Conservation (phyloP, 2,888 invertebrate species). For the Euclidia mi region DNA sequence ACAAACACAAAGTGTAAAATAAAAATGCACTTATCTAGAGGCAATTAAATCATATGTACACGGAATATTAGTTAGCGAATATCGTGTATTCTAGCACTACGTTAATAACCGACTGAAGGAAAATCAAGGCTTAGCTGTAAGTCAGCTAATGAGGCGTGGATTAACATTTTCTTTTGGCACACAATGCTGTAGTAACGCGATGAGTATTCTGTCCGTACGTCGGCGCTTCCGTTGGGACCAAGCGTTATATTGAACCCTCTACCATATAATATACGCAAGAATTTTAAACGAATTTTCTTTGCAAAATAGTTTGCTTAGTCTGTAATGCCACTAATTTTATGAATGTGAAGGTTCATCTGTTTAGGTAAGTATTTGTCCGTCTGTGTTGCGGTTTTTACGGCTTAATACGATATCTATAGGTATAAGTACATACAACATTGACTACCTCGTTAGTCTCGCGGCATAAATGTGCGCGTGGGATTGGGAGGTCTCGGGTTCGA, state of each 20-base stretch:
- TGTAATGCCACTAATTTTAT: too few species aligned
- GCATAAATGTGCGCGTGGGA: too few species aligned
- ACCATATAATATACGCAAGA: constrained; percentile 21
- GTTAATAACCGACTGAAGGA: constrained; percentile 83
- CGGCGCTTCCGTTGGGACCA: constrained; percentile 76
- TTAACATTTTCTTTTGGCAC: constrained; percentile 88
- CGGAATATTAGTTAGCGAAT: constrained; percentile 31
- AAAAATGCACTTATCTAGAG: constrained; percentile 18
- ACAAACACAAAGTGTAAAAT: constrained; percentile 18
- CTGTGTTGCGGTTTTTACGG: too few species aligned
- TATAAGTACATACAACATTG: too few species aligned
- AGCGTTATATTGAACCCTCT: constrained; percentile 62
- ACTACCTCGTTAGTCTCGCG: too few species aligned
- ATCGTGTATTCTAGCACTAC: constrained; percentile 71
- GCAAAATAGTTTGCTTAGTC: neutral
- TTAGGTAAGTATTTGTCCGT: too few species aligned
- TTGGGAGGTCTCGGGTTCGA: too few species aligned
- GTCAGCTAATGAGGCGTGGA: constrained; percentile 80
- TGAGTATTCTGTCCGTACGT: constrained; percentile 79
- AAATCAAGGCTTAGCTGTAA: constrained; percentile 83
- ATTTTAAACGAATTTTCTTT: neutral
- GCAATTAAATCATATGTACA: constrained; percentile 5
- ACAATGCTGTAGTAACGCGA: constrained; percentile 75
- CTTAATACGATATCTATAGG: too few species aligned
- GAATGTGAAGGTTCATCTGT: too few species aligned